These are phyloP conservation scores for Hylomyscus alleni DNA, from an alignment of 2,797 vertebrate genomes.

Conservation along the genomic window DNA sequence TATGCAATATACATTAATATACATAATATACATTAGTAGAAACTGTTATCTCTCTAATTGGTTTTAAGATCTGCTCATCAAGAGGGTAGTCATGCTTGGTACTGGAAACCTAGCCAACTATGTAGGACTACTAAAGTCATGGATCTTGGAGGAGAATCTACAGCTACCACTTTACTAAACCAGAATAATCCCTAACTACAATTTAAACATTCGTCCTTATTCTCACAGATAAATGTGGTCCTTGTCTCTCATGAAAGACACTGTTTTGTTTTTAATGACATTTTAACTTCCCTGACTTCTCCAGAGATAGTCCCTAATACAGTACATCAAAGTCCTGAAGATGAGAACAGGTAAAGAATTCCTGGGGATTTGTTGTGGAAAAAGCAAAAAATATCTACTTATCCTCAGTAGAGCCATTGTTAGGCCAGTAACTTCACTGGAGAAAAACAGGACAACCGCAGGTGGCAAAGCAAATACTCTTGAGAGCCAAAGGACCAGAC, in stretches of 20 bases:
- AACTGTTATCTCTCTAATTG: not conserved
- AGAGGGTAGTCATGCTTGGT: not conserved
- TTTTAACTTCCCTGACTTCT: conserved; percentile 34
- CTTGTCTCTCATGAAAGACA: not conserved
- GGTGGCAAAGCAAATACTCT: conserved; percentile 53
- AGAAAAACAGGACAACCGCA: conserved; percentile 15
- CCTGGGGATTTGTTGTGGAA: not conserved
- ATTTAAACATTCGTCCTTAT: not conserved
- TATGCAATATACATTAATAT: not conserved
- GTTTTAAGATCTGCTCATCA: not conserved
- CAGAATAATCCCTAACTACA: not conserved
- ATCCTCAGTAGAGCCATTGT: not conserved
- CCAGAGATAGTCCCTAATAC: not conserved
- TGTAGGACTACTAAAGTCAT: not conserved
- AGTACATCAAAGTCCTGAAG: not conserved
- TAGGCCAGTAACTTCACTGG: not conserved
- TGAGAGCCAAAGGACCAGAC: conserved; percentile 42
- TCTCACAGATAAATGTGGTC: not conserved
- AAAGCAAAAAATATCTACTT: not conserved
- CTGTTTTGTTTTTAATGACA: not conserved
- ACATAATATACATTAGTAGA: not conserved
- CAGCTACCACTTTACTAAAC: not conserved
- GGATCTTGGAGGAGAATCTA: not conserved
- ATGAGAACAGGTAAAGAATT: not conserved
- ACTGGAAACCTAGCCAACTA: not conserved